These are phyloP conservation scores for Leucophenga maculata DNA, from an alignment of 2,888 invertebrate genomes.

Conservation along the genomic window DNA sequence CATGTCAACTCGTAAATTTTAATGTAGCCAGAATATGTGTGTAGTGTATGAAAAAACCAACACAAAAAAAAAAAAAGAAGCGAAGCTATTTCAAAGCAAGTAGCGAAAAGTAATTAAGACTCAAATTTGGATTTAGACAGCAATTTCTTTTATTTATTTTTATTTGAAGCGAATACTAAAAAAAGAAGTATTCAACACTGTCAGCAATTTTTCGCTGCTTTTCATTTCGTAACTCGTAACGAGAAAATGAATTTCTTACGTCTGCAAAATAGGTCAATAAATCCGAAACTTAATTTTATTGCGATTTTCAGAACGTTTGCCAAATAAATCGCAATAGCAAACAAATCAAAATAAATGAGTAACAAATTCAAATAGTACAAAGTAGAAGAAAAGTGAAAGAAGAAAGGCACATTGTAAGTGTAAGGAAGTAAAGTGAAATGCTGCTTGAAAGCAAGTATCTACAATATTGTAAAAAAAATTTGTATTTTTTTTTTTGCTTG, in stretches of 20 bases:
- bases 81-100: neutral
- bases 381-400: neutral
- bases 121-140: constrained; percentile 62
- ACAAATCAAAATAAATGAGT: constrained; percentile 66
- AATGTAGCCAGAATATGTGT: neutral
- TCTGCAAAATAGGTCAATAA: constrained; percentile 62
- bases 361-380: constrained; percentile 46
- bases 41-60: neutral
- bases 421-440: neutral
- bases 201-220: neutral
- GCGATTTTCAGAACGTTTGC: constrained; percentile 38
- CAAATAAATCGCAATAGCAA: constrained; percentile 62
- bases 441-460: too few relatives aligned
- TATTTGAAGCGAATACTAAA: neutral
- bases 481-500: neutral
- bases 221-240: neutral
- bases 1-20: too few relatives aligned
- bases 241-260: neutral
- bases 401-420: constrained; percentile 38
- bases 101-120: constrained; percentile 59
- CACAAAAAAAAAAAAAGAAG: too few relatives aligned
- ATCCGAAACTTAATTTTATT: constrained; percentile 64
- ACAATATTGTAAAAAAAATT: too few relatives aligned
- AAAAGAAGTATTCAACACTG: neutral
- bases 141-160: constrained; percentile 38